A percentile compares a stretch with the other conserved stretches of the same genome.
Conservation (phyloP, 2,797 vertebrate species). For the Furcifer pardalis region DNA sequence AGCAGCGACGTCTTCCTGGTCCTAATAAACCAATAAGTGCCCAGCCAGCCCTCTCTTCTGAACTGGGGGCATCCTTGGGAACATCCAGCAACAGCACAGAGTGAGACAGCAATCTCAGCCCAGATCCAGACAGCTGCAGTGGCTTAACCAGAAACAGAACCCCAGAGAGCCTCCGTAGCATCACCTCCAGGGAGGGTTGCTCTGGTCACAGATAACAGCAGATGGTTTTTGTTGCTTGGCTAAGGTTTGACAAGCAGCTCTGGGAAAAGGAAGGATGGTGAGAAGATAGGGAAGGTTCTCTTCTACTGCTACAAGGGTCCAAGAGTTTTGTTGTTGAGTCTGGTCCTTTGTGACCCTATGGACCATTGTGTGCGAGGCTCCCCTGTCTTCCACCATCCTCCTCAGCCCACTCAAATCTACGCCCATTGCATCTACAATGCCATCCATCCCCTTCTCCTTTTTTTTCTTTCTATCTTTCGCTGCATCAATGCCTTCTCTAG, state of each 20-base stretch:
- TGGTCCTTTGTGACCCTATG: too few relatives aligned
- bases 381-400: too few relatives aligned
- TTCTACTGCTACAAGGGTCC: background rate
- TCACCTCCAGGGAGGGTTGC: background rate
- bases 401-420: too few relatives aligned
- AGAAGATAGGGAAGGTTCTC: background rate
- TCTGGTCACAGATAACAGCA: slow-evolving; percentile 18
- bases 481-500: too few relatives aligned
- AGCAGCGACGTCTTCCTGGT: slow-evolving; percentile 17
- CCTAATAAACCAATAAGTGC: slow-evolving; percentile 6
- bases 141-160: slow-evolving; percentile 18
- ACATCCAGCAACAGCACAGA: background rate
- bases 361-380: too few relatives aligned
- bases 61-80: background rate
- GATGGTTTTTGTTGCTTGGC: slow-evolving; percentile 25
- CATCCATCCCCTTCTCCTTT: too few relatives aligned
- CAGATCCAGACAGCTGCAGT: background rate
- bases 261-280: slow-evolving; percentile 1
- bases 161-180: background rate
- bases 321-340: too few relatives aligned
- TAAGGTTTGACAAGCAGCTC: slow-evolving; percentile 23
- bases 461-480: too few relatives aligned
- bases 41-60: background rate
- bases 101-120: background rate
- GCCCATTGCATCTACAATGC: too few relatives aligned